Evolutionary conservation across 2,888 invertebrate species (phyloP), one percentile per base, ranked within the genome.

Genomic region (Azorinus chamasolen): DNA sequence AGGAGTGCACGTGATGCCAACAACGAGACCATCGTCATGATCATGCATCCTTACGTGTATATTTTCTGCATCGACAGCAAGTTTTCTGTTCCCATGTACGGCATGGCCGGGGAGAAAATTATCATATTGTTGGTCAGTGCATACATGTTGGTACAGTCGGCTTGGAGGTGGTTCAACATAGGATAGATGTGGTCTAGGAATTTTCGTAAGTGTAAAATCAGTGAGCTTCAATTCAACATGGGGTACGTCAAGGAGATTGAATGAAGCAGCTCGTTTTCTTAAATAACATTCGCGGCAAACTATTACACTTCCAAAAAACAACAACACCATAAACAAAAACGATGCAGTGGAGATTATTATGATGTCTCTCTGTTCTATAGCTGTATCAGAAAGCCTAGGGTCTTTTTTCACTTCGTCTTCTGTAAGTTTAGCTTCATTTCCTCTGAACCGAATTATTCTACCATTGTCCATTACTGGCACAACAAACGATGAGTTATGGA

Each of bases 171-270:
- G 79, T 12, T 86, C 86, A 1, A 71, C 68, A 59, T 88, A 89
- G 24, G 81, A 78, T 22, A 84, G 65, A 32, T 83, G 63, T 10
- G 87, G 83, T 16, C 88, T 80, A 10, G 89, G 88, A 45, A 88
- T 87, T 61, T 83, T 81, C 2, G 88, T 88, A 25, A 89, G 63
- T 1, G 88, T 84, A 59, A 86, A 89, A 65, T 89, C 88, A 24
- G 87, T 85, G 55, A 86, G 65, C 57, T 87, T 86, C 1, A 86
- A 64, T 53, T 83, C 83, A 18, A 84, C 83, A 53, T 84, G 84
- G 12, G 86, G 86, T 1, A 85, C 80, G 8, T 87, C 86, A 6
- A 83, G 70, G 16, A 89, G 75, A 50, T 86, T 81, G 68, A 89
- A 89, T 2, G 88, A 84, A 25, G 87, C 83, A 0, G 84, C 83